Conservation (phyloP, 2,888 invertebrate species). For the Papilio demoleus region DNA sequence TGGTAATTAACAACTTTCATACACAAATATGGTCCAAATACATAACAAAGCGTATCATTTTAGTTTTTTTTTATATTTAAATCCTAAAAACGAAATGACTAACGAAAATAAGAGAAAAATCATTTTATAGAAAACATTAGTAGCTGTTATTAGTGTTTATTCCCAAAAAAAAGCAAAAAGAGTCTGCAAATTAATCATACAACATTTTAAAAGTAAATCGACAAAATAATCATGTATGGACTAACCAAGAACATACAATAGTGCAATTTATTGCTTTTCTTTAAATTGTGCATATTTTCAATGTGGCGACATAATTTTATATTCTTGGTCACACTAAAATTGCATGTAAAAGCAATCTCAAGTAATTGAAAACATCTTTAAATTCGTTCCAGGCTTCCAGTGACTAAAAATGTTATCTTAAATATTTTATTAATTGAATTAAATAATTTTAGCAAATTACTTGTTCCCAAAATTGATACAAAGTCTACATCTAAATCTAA, state of each 20-base stretch:
- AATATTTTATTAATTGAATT: neutral
- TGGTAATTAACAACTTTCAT: conserved; percentile 33
- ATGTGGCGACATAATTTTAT: neutral
- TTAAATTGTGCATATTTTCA: neutral
- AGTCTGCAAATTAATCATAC: neutral
- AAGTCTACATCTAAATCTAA: conserved; percentile 14
- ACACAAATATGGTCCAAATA: conserved; percentile 36
- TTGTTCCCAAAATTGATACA: conserved; percentile 18
- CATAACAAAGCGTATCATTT: conserved; percentile 41
- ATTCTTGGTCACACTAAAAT: neutral
- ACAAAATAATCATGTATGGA: neutral
- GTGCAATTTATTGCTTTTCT: neutral
- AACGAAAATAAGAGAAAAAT: conserved; percentile 27
- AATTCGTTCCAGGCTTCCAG: conserved; percentile 5
- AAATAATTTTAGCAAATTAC: neutral
- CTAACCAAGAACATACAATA: neutral
- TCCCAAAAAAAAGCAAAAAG: neutral
- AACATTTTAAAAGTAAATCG: neutral
- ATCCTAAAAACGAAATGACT: conserved; percentile 34
- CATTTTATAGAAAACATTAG: conserved; percentile 9
- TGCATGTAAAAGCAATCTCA: neutral
- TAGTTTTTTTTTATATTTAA: conserved; percentile 30
- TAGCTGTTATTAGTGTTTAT: neutral
- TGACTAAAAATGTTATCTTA: neutral
- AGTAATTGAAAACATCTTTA: neutral